Conservation (phyloP, 2,888 invertebrate genomes). For the Papilio protenor region DNA sequence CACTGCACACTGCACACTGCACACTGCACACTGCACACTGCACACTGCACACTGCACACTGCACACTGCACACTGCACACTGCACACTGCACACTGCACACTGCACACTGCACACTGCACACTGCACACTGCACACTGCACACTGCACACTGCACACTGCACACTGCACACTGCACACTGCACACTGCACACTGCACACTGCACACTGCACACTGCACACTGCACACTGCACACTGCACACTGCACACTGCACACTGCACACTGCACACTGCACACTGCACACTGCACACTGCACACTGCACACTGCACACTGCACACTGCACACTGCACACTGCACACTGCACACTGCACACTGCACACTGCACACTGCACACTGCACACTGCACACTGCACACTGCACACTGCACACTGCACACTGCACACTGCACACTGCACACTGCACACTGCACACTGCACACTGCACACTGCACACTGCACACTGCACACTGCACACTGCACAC, state of each 20-base stretch:
- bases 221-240: not conserved
- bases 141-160: no score
- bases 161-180: no score
- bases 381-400: no score
- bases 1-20: not conserved
- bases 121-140: not conserved
- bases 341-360: not conserved
- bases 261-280: no score
- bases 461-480: not conserved
- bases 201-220: not conserved
- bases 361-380: not conserved
- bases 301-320: slow-evolving; percentile 51
- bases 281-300: no score
- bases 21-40: not conserved
- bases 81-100: slow-evolving; percentile 50
- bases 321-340: not conserved
- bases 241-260: not conserved
- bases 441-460: not conserved
- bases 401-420: slow-evolving; percentile 50
- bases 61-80: slow-evolving; percentile 14
- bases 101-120: not conserved
- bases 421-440: not conserved
- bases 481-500: no score
- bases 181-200: slow-evolving; percentile 50
- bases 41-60: no score